phyloP scores from a whole-genome alignment of 1,140 invertebrate species.

The Drosophila pruinosa region DNA sequence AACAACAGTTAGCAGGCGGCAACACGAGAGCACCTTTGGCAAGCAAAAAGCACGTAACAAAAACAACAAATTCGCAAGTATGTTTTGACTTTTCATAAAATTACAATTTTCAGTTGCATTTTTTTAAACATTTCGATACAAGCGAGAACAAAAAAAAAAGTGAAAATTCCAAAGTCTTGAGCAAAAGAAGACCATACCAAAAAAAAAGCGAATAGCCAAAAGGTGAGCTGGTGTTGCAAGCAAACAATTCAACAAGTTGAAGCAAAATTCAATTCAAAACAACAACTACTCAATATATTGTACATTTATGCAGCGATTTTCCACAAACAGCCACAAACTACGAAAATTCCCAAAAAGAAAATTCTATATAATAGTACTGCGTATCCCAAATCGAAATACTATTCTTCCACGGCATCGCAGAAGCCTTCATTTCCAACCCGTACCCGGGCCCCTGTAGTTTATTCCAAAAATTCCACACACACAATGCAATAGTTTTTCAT shows the following conservation, averaged over 20 bases:
- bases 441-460: constrained; percentile 32
- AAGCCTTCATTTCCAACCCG: constrained; percentile 75
- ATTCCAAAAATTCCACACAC: constrained; percentile 65
- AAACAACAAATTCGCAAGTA: constrained; percentile 62
- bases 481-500: constrained; percentile 81
- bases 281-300: background rate
- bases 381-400: constrained; percentile 49
- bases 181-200: constrained; percentile 21
- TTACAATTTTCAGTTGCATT: constrained; percentile 36
- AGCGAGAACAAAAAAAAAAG: background rate
- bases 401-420: constrained; percentile 79
- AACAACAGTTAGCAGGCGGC: constrained; percentile 14
- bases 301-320: constrained; percentile 35
- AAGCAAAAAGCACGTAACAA: constrained; percentile 39
- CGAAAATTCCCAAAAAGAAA: constrained; percentile 22
- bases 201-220: constrained; percentile 17
- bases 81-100: constrained; percentile 68
- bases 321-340: constrained; percentile 18
- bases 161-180: background rate
- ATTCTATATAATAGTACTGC: constrained; percentile 44
- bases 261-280: background rate
- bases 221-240: constrained; percentile 39
- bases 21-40: constrained; percentile 59
- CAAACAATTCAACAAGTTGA: background rate
- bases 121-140: constrained; percentile 6